Evolutionary conservation across 2,888 invertebrate genomes (phyloP).

Genomic region (Cynaeus angustus): DNA sequence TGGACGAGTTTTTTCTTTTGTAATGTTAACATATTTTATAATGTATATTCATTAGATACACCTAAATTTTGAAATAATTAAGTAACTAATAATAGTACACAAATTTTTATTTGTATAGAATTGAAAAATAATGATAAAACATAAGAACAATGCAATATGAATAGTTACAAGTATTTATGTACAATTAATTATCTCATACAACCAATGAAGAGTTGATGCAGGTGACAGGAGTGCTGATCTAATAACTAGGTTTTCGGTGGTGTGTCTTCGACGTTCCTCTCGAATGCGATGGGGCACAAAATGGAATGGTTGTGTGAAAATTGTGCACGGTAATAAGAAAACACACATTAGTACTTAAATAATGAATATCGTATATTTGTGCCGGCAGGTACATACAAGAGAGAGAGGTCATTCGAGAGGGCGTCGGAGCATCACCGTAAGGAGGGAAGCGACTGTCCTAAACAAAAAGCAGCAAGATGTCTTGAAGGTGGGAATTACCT

Average conservation of each 20-base stretch:
- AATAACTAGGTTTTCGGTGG: constrained; percentile 57
- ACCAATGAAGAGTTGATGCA: constrained; percentile 69
- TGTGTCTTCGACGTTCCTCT: constrained; percentile 18
- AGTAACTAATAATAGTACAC: constrained; percentile 73
- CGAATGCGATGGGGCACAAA: constrained; percentile 47
- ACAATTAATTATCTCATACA: constrained; percentile 72
- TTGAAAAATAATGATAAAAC: constrained; percentile 73
- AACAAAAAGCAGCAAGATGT: constrained; percentile 68
- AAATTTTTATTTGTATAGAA: constrained; percentile 72
- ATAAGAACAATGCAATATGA: constrained; percentile 73
- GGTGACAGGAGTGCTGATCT: constrained; percentile 69
- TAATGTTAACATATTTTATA: constrained; percentile 22
- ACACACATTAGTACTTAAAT: constrained; percentile 13
- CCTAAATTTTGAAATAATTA: constrained; percentile 57
- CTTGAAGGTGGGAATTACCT: constrained; percentile 63
- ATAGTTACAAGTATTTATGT: constrained; percentile 74
- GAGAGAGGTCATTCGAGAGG: constrained; percentile 23
- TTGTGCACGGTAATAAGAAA: constrained; percentile 19
- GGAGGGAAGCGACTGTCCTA: constrained; percentile 66
- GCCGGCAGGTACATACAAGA: constrained; percentile 43
- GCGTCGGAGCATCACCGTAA: constrained; percentile 24
- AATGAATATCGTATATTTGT: constrained; percentile 24
- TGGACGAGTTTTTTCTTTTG: constrained; percentile 54
- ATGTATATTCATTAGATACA: constrained; percentile 31
- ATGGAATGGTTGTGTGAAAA: constrained; percentile 44